These are phyloP conservation scores for Drosophila ironensis DNA, from an alignment of 1,140 invertebrate genomes.

Conservation along the genomic window DNA sequence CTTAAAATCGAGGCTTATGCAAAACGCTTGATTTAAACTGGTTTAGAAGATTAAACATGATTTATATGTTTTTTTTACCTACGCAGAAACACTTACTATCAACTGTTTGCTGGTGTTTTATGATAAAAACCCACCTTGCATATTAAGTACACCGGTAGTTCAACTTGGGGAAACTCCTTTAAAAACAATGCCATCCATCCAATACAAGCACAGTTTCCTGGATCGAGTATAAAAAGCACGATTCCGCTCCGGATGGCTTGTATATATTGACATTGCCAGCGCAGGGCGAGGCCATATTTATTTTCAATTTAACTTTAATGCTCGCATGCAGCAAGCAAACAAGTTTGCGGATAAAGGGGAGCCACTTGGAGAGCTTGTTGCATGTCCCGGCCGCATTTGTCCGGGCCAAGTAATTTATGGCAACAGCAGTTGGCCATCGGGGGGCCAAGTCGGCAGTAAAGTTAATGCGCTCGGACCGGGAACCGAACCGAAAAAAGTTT, in stretches of 20 bases:
- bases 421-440: conserved; percentile 4
- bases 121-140: no score
- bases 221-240: no score
- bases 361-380: conserved; percentile 44
- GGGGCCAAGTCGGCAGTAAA: conserved; percentile 46
- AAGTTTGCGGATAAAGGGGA: conserved; percentile 16
- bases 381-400: conserved; percentile 57
- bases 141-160: no score
- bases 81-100: no score
- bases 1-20: no score
- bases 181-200: background rate
- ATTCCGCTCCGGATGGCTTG: conserved; percentile 7
- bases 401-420: conserved; percentile 59
- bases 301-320: conserved; percentile 75
- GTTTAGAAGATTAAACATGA: no score
- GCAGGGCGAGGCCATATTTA: conserved; percentile 49
- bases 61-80: no score
- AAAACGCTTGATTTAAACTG: no score
- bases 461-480: conserved; percentile 52
- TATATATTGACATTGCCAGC: conserved; percentile 59
- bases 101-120: no score
- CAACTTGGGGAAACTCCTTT: no score
- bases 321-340: conserved; percentile 47
- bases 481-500: conserved; percentile 48
- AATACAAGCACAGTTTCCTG: no score